Base-by-base conservation (phyloP, 2,797 vertebrate species). In the Gobionotothen gibberifrons region DNA sequence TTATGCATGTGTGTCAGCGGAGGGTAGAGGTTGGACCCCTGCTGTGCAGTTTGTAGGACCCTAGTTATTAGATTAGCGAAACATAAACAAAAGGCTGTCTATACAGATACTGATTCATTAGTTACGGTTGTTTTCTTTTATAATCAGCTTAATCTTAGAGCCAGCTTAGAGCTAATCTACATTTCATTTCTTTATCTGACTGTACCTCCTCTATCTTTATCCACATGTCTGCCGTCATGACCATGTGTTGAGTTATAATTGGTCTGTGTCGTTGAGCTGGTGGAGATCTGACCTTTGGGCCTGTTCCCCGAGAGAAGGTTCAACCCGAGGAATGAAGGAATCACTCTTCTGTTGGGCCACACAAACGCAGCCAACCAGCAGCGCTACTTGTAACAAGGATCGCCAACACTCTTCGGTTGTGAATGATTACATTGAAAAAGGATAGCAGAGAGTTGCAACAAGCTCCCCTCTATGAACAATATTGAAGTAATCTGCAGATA, bases 301-400 rank as follows among this genome's bases (percentile, higher is more conserved):
- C 58, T 10, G 21, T 56, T 79, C 74, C 65, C 69, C 46, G 39
- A 78, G 74, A 81, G 76, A 84, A 84, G 73, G 81, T 85, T 87
- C 76, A 86, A 26, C 65, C 77, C 79, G 80, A 79, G 71, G 73
- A 88, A 85, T 89, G 81, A 83, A 90, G 90, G 89, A 83, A 74
- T 86, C 84, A 55, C 59, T 84, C 86, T 69, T 74, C 68, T 69
- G 46, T 42, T 44, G 62, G 68, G 74, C 69, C 78, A 74, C 80
- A 85, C 72, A 74, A 78, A 77, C 51, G 68, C 52, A 36, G 52
- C 17, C 51, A 19, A 49, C 13, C 26, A 19, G 10, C 55, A 62
- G 46, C 14, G 3, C 8, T 5, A 16, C 69, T 29, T 16, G 39
- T 74, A 74, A 72, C 55, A 64, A 46, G n/a, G 14, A 4, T 19